These are phyloP conservation scores for Suncus etruscus DNA, from an alignment of 2,113 vertebrate species.

Conservation along the genomic window DNA sequence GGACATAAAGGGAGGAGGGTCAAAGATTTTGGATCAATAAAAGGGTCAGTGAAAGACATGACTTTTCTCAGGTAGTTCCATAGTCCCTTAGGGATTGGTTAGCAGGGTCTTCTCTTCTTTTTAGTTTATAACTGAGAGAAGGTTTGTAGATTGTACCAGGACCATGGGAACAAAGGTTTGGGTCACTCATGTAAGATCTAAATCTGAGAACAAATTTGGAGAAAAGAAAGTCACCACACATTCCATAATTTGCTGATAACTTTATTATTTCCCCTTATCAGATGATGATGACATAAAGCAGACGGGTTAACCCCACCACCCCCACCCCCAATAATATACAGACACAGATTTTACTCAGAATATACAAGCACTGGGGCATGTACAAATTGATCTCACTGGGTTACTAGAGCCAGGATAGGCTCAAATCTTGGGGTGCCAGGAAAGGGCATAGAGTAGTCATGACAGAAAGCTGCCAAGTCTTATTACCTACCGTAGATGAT, in stretches of 20 bases:
- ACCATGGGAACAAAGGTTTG: neutral
- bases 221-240: neutral
- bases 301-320: conserved; percentile 59
- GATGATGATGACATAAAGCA: conserved; percentile 75
- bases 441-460: conserved; percentile 42
- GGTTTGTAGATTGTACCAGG: neutral
- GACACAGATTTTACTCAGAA: conserved; percentile 78
- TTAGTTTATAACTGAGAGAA: neutral
- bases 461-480: conserved; percentile 29
- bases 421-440: neutral
- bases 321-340: conserved; percentile 66
- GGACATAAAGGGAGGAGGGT: neutral
- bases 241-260: conserved; percentile 60
- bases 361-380: conserved; percentile 74
- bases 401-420: conserved; percentile 58
- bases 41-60: neutral
- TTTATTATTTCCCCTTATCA: conserved; percentile 77
- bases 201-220: conserved; percentile 24
- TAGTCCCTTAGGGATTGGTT: too few species aligned
- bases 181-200: neutral
- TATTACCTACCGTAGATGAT: conserved; percentile 25
- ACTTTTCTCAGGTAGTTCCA: too few species aligned
- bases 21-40: neutral
- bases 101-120: neutral
- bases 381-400: conserved; percentile 73